Base-by-base conservation (phyloP, 2,888 invertebrate species). In the Andrena praecox region DNA sequence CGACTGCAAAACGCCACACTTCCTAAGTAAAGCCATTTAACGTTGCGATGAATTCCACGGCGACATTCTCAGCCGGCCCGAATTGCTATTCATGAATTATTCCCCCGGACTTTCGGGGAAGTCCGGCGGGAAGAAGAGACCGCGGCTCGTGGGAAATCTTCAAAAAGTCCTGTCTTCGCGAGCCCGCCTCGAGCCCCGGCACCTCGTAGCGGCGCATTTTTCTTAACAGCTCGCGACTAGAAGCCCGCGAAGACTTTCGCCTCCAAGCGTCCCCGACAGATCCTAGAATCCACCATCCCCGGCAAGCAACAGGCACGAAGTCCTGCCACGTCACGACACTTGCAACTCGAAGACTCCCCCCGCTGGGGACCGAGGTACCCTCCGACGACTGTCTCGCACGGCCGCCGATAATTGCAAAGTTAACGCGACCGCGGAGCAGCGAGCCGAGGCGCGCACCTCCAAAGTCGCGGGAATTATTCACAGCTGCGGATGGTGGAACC, bases 21-120 rank as follows among this genome's bases (percentile, higher is more conserved):
- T 62, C 67, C 66, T 48, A 50, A 35, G 64, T 31, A 56, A 82
- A 75, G 69, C 75, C 82, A 82, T 82, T 82, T 81, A 75, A 76
- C 67, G 75, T 71, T 20, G 56, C 81, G 52, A 74, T 62, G 75
- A 70, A 75, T 80, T 67, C 75, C 62, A 56, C 75, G 75, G 10
- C 81, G 69, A 80, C 82, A 75, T 80, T 74, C 70, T 62, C 81
- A 60, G 48, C 70, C 70, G 62, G 60, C 52, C 35, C 66, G 81
- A 75, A 75, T 71, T 66, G 66, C 70, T 42, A 71, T 82, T 75
- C 82, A 52, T 66, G 81, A 80, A 82, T 82, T 80, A 82, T 75
- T 80, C 63, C 48, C 42, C 35, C 12, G n/a, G 66, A 62, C 42
- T 63, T 76, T 77, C 20, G 12, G 20, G 20, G n/a, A 59, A 54